phyloP scores from a whole-genome alignment of 2,113 vertebrate species.

The Scytalopus superciliaris region DNA sequence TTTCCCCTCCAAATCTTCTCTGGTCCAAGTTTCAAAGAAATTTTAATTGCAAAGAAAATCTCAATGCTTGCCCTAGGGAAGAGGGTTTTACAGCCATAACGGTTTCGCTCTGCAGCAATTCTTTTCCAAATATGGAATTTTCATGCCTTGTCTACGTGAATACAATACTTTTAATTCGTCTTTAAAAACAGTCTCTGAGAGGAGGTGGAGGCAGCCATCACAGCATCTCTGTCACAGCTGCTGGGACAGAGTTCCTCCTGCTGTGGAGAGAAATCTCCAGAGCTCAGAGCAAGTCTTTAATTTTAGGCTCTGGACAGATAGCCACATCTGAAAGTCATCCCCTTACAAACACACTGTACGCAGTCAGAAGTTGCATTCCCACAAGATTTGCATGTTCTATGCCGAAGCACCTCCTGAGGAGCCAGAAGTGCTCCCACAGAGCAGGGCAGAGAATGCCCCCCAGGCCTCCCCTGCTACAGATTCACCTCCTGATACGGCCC shows the following conservation, averaged over 20 bases:
- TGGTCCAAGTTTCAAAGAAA: slow-evolving; percentile 79
- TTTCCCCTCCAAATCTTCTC: slow-evolving; percentile 69
- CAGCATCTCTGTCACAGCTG: not conserved
- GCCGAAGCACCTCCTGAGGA: not conserved
- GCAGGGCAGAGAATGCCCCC: not conserved
- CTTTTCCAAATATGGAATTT: slow-evolving; percentile 69
- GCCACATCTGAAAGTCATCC: not conserved
- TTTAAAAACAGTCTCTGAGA: not conserved
- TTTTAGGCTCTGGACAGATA: not conserved
- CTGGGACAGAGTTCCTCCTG: not conserved
- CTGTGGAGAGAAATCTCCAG: not conserved
- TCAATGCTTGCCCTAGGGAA: slow-evolving; percentile 72
- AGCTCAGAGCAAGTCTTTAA: not conserved
- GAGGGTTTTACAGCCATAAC: slow-evolving; percentile 62
- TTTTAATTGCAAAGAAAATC: slow-evolving; percentile 83
- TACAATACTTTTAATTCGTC: slow-evolving; percentile 50
- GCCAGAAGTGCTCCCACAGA: not conserved
- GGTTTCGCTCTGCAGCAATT: slow-evolving; percentile 66
- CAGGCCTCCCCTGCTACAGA: not conserved
- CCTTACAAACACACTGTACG: not conserved
- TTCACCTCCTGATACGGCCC: not conserved
- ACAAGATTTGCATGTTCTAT: not conserved
- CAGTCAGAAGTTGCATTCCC: not conserved
- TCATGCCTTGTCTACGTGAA: slow-evolving; percentile 66
- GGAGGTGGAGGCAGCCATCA: not conserved